Evolutionary conservation across 2,113 vertebrate genomes (phyloP), one percentile per base, ranked within the genome.

Genomic region (Theropithecus gelada): DNA sequence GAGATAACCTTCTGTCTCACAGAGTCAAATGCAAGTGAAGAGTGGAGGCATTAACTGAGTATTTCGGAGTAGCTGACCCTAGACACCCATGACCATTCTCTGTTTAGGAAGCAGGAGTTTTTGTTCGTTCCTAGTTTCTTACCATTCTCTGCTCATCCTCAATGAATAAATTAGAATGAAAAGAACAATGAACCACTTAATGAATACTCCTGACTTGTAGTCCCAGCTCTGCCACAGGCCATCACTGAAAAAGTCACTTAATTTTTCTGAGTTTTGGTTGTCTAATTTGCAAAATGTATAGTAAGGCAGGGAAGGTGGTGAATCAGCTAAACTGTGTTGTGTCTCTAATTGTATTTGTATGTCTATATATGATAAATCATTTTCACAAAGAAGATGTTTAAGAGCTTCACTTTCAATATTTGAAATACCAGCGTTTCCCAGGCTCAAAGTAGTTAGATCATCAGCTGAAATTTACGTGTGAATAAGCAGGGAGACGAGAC

Each of bases 261-360:
- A 61, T 80, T 43, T 83, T 97, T 81, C 64, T 59, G 57, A 38
- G 25, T 52, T 90, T 94, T 52, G 35, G 23, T 85, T 93, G 95
- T 89, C 38, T 83, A 32, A n/a, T 72, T 73, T 81, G n/a, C 94
- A 90, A 90, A 70, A 81, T 73, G 17, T 50, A 20, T 52, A 25
- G n/a, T 38, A 25, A 70, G 25, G 18, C 17, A 94, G 14, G 18
- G 50, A 61, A 88, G 38, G 7, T 11, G 32, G 8, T 27, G 23
- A 80, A 50, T 83, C 80, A 38, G 30, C 82, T 55, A 45, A 40
- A 32, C 4, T 88, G 22, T 17, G 6, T 73, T 79, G 68, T 25
- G 1, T 76, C 38, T 94, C 73, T 78, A 68, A 40, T 16, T 68
- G 18, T 48, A 64, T 92, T 91, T 50, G 50, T 82, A 9, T 25